Evolutionary conservation across 1,140 invertebrate species (phyloP), one percentile per base, ranked within the genome.

Genomic region (Coelopa frigida): DNA sequence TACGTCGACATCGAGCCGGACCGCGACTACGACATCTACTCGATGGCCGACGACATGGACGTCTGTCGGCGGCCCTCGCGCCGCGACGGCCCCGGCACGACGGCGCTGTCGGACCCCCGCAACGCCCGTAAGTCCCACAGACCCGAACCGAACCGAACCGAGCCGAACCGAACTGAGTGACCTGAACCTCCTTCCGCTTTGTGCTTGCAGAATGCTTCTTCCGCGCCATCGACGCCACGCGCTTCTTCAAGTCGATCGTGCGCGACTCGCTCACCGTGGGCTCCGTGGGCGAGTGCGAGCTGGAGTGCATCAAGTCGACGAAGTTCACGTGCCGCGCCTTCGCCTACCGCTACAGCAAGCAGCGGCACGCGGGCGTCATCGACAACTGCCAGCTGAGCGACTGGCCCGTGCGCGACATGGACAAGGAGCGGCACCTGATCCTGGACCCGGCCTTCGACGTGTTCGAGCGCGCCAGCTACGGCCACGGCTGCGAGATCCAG

Each of bases 21-120:
- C 59, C 78, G 81, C n/a, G 81, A 85, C 54, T 87, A 84, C 40
- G 85, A 88, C 54, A 81, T 86, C 17, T 88, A 87, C 54, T 80
- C 80, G 1, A 80, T 84, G 73, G 78, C 81, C 23, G 73, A 75
- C 33, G 71, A 76, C 38, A 68, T 75, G 46, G 67, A 75, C 21
- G 72, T 70, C 14, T 79, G 77, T 46, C 50, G 70, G 3, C 70
- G 68, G 40, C 52, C 56, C 0, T 43, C 59, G 27, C 53, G 60
- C 0, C 61, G 49, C 18, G 55, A 53, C 18, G 54, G 52, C 1
- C 22, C 37, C 0, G 15, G 20, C 2, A 35, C 17, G 18, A 68
- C 66, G 0, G 65, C 65, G 0, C 49, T 69, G 4, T 49, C 61
- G 1, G 61, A 65, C 59, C 62, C 65, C 0, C 48, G 54, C 11